These are phyloP conservation scores for Rhodophaea formosa DNA, from an alignment of 2,888 invertebrate species.

Conservation along the genomic window DNA sequence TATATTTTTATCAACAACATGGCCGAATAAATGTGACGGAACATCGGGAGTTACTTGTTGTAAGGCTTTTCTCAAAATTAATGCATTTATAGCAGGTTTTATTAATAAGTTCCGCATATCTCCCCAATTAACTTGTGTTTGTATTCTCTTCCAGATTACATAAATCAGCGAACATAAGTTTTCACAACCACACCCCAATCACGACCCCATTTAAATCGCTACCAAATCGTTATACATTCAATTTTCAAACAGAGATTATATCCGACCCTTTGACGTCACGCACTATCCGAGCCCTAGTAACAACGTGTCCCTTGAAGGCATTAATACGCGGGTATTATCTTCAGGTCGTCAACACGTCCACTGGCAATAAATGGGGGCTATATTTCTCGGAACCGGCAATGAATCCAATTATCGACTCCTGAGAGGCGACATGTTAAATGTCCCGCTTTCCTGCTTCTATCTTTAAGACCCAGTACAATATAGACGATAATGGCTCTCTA, in stretches of 20 bases:
- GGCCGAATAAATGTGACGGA: too few species aligned
- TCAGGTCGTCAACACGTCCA: conserved; percentile 19
- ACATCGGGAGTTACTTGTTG: too few species aligned
- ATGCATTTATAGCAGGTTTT: too few species aligned
- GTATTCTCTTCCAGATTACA: too few species aligned
- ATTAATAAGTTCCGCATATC: too few species aligned
- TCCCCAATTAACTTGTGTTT: too few species aligned
- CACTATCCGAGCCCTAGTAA: not conserved
- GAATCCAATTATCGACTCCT: conserved; percentile 72
- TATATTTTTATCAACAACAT: too few species aligned
- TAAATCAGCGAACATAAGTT: not conserved
- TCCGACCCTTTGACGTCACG: not conserved
- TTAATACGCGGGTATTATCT: conserved; percentile 20
- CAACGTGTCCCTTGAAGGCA: conserved; percentile 2
- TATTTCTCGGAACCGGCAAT: conserved; percentile 65
- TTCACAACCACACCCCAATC: not conserved
- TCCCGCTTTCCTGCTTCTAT: conserved; percentile 49
- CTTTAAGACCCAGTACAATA: not conserved
- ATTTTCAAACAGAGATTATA: not conserved
- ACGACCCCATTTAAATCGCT: not conserved
- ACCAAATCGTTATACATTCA: not conserved
- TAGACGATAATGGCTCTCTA: not conserved
- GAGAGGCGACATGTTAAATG: conserved; percentile 69
- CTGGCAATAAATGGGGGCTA: conserved; percentile 59
- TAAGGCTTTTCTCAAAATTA: too few species aligned